Conservation (phyloP, 2,888 invertebrate species). For the Leucoma salicis region DNA sequence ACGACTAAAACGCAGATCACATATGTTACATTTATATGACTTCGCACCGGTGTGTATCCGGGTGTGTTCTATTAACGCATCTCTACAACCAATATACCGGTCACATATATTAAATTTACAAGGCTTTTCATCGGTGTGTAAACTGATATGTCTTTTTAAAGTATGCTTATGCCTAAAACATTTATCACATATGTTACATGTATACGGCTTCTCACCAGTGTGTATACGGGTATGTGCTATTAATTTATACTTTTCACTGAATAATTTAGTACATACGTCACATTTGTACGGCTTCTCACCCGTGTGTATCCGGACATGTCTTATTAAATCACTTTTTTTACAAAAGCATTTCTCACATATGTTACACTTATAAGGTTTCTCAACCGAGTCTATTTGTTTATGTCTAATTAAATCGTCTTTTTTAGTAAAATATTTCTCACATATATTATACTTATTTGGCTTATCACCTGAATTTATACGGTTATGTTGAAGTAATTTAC, state of each 20-base stretch:
- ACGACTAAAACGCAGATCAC: slow-evolving; percentile 3
- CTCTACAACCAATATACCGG: background rate
- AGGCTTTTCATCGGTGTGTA: slow-evolving; percentile 6
- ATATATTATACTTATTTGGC: slow-evolving; percentile 1
- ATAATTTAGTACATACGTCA: background rate
- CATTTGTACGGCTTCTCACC: slow-evolving; percentile 7
- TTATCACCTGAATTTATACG: slow-evolving; percentile 9
- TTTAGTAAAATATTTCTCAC: slow-evolving; percentile 3
- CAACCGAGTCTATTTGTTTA: slow-evolving; percentile 1
- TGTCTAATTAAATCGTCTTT: slow-evolving; percentile 4
- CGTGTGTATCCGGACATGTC: slow-evolving; percentile 6
- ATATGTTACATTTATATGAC: slow-evolving; percentile 1
- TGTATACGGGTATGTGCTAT: background rate
- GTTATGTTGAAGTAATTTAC: slow-evolving; percentile 7
- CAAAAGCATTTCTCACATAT: slow-evolving; percentile 2
- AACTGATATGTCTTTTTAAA: background rate
- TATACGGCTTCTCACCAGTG: slow-evolving; percentile 1
- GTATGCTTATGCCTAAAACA: background rate
- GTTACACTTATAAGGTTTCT: slow-evolving; percentile 5
- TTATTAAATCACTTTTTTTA: slow-evolving; percentile 1
- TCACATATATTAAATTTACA: slow-evolving; percentile 3
- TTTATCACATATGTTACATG: background rate
- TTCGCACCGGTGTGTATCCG: slow-evolving; percentile 4
- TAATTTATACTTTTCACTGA: background rate
- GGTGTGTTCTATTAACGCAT: slow-evolving; percentile 1